Conservation (phyloP, 2,113 vertebrate species). For the Nicator chloris region DNA sequence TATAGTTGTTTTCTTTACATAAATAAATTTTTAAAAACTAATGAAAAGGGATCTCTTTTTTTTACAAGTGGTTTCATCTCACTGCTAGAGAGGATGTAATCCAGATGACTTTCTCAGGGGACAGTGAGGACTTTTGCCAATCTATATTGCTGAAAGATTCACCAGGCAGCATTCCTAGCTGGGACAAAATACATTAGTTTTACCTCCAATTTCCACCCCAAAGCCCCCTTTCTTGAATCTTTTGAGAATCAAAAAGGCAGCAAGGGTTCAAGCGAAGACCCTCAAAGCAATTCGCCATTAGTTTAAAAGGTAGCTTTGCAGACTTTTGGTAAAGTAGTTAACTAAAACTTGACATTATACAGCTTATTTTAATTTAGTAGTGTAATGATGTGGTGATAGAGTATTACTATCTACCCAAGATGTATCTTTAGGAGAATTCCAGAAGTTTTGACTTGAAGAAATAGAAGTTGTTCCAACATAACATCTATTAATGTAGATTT, state of each 20-base stretch:
- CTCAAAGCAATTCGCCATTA: neutral
- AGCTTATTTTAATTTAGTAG: neutral
- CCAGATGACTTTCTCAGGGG: conserved; percentile 51
- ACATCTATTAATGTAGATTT: neutral
- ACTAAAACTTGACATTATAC: neutral
- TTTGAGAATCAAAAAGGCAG: neutral
- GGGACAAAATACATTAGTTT: conserved; percentile 17
- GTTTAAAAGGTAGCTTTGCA: neutral
- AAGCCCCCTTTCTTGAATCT: neutral
- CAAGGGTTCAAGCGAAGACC: neutral
- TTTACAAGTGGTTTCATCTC: conserved; percentile 66
- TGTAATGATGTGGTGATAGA: neutral
- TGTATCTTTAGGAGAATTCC: neutral
- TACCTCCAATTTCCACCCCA: neutral
- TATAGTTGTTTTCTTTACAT: conserved; percentile 18
- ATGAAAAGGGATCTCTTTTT: conserved; percentile 39
- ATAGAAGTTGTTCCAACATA: neutral
- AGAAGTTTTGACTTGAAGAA: neutral
- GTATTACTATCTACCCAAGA: neutral
- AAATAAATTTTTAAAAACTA: neutral
- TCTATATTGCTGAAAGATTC: conserved; percentile 54
- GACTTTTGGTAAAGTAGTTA: neutral
- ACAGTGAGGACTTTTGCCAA: conserved; percentile 23
- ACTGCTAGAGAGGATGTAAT: conserved; percentile 43
- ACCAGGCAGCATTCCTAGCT: conserved; percentile 38